These are phyloP conservation scores for Disparrhopalites patrizii DNA, from an alignment of 2,888 invertebrate genomes.

Conservation along the genomic window DNA sequence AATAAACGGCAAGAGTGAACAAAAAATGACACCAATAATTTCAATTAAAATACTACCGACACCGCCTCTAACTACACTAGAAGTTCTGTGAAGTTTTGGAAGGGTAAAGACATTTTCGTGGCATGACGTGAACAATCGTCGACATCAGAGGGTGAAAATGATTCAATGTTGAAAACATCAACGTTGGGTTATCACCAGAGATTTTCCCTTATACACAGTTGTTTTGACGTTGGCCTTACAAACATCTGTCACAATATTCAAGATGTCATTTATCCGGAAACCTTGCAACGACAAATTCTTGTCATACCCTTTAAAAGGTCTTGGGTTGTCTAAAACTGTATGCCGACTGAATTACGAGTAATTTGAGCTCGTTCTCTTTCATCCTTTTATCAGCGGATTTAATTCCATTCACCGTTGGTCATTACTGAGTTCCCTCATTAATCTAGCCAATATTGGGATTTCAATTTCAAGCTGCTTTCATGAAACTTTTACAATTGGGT, in stretches of 20 bases:
- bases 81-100: too few species aligned
- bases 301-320: neutral
- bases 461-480: slow-evolving; percentile 1
- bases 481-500: neutral
- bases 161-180: neutral
- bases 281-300: neutral
- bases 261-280: neutral
- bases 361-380: slow-evolving; percentile 1
- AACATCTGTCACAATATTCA: neutral
- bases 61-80: neutral
- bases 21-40: too few species aligned
- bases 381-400: slow-evolving; percentile 9
- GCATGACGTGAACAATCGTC: neutral
- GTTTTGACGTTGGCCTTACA: neutral
- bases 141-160: neutral
- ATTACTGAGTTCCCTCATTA: slow-evolving; percentile 9
- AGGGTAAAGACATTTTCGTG: neutral
- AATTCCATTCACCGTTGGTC: slow-evolving; percentile 4
- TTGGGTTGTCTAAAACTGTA: neutral
- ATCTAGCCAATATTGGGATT: slow-evolving; percentile 16
- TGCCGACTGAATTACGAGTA: neutral
- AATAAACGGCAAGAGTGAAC: too few species aligned
- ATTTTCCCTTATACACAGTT: neutral
- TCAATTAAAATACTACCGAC: neutral
- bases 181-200: neutral